phyloP scores from a whole-genome alignment of 2,113 vertebrate genomes.

The Pluvialis apricaria region DNA sequence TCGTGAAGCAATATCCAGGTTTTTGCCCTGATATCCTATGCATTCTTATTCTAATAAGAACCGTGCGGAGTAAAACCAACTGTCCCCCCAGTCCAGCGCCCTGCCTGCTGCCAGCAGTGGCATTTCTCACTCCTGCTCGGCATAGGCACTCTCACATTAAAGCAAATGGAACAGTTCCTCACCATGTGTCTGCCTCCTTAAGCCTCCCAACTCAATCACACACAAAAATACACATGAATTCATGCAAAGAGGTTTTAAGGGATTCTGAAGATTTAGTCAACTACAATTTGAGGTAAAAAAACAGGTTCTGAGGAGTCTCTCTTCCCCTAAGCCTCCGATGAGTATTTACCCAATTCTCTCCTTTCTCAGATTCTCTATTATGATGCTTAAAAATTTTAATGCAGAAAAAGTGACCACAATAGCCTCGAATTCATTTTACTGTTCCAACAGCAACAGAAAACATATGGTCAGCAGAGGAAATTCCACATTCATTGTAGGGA shows the following conservation, averaged over 20 bases:
- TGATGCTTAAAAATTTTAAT: neutral
- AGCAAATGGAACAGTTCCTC: neutral
- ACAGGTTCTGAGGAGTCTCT: neutral
- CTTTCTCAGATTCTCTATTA: neutral
- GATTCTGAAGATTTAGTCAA: neutral
- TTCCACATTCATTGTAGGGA: neutral
- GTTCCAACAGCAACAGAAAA: neutral
- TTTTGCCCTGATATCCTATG: neutral
- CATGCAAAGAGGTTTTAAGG: neutral
- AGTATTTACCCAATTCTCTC: neutral
- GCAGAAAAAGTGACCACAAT: neutral
- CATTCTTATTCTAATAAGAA: neutral
- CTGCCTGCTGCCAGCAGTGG: neutral
- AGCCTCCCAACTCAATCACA: neutral
- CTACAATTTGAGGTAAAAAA: neutral
- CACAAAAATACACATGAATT: neutral
- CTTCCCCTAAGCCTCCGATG: neutral
- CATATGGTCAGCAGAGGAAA: neutral
- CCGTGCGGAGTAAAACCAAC: neutral
- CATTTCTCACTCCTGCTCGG: neutral
- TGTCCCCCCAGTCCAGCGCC: neutral
- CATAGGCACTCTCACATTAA: neutral
- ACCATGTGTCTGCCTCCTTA: neutral
- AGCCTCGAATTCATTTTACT: neutral
- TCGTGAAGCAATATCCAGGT: neutral